Percentiles rank a stretch among this genome's conserved stretches.
Conservation (phyloP, 2,888 invertebrate genomes). For the Lysandra coridon region DNA sequence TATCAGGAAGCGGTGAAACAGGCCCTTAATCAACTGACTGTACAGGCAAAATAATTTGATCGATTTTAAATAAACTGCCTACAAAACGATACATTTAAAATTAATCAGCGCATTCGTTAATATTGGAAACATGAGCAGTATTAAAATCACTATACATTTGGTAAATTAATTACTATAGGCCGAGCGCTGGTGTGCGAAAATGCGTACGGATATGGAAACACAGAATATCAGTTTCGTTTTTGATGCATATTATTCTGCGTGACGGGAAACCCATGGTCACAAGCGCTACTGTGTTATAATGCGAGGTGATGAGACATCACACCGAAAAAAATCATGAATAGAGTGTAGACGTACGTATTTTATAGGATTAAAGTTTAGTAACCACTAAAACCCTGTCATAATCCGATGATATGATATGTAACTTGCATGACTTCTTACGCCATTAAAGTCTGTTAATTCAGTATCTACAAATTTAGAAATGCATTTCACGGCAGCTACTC, state of each 20-base stretch:
- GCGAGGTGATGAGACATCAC: background rate
- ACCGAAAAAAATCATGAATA: background rate
- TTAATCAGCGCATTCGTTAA: slow-evolving; percentile 9
- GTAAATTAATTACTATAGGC: slow-evolving; percentile 26
- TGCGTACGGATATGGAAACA: background rate
- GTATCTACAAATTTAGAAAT: too few relatives aligned
- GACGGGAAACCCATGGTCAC: background rate
- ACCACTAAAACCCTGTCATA: too few relatives aligned
- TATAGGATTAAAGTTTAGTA: too few relatives aligned
- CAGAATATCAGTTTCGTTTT: background rate
- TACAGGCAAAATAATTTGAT: background rate
- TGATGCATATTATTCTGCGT: background rate
- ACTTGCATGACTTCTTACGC: too few relatives aligned
- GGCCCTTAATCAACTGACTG: background rate
- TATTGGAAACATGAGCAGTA: slow-evolving; percentile 10
- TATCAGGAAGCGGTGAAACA: too few relatives aligned
- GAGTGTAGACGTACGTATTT: too few relatives aligned
- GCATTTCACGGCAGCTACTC: too few relatives aligned
- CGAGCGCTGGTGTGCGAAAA: background rate
- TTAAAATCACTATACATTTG: slow-evolving; percentile 18
- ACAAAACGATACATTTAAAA: slow-evolving; percentile 21
- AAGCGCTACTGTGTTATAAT: background rate
- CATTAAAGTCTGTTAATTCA: too few relatives aligned
- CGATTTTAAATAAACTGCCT: slow-evolving; percentile 2
- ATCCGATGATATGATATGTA: too few relatives aligned